These are phyloP conservation scores for Pangasius mekongensis DNA, from an alignment of 2,797 vertebrate genomes.

Conservation along the genomic window DNA sequence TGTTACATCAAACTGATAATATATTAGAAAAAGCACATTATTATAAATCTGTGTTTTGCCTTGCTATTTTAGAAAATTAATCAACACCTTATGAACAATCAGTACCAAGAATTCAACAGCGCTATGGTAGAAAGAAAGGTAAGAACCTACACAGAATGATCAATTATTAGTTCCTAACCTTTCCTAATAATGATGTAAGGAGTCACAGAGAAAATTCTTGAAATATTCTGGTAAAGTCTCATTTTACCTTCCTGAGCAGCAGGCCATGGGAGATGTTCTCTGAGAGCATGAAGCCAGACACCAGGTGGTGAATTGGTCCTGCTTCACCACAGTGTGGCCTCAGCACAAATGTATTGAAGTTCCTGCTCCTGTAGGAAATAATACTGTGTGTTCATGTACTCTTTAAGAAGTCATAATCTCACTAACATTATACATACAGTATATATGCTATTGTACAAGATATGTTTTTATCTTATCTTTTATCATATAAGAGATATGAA, in stretches of 20 bases:
- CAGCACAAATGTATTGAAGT: conserved; percentile 89
- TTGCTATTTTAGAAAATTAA: neutral
- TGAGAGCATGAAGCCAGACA: conserved; percentile 93
- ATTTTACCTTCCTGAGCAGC: conserved; percentile 91
- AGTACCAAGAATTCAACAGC: neutral
- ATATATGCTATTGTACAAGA: neutral
- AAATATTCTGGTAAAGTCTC: neutral
- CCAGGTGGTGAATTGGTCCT: conserved; percentile 94
- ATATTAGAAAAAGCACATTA: neutral
- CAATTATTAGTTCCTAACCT: neutral
- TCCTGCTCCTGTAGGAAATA: conserved; percentile 77
- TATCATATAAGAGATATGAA: neutral
- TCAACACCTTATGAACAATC: neutral
- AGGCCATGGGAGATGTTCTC: conserved; percentile 98
- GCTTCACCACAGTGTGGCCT: conserved; percentile 97
- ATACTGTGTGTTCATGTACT: neutral
- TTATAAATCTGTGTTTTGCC: neutral
- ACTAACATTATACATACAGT: conserved; percentile 1
- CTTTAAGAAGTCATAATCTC: neutral
- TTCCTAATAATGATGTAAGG: neutral
- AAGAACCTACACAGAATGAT: neutral
- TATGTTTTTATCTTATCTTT: no score
- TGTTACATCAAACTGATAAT: neutral
- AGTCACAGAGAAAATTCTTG: neutral
- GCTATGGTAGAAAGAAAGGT: neutral